Evolutionary conservation across 1,140 invertebrate species (phyloP).

Genomic region (Zophobas atratus): DNA sequence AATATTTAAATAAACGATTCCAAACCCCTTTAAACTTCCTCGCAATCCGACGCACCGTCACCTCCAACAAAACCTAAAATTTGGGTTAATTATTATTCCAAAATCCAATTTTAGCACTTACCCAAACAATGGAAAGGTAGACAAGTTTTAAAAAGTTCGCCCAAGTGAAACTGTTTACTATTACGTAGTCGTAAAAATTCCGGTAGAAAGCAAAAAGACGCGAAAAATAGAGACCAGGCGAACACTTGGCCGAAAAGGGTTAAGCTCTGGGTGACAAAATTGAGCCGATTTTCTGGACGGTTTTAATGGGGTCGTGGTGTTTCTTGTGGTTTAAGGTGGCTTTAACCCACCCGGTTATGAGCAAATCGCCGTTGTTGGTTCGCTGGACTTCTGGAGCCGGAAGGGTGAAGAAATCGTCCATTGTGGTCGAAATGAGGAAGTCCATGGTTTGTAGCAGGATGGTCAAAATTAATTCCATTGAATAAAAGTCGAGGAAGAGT

Average conservation of each 20-base stretch:
- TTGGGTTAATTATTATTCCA: no score
- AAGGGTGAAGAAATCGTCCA: not conserved
- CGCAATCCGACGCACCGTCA: no score
- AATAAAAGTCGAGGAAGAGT: not conserved
- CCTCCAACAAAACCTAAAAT: no score
- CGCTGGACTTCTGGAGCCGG: not conserved
- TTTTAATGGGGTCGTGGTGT: not conserved
- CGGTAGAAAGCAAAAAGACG: not conserved
- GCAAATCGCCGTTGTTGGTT: slow-evolving; percentile 6
- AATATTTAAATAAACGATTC: no score
- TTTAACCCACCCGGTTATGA: slow-evolving; percentile 15
- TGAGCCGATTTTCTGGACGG: not conserved
- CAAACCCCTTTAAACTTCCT: no score
- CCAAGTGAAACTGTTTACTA: not conserved
- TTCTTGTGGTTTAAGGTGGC: not conserved
- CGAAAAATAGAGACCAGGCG: not conserved
- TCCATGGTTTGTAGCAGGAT: not conserved
- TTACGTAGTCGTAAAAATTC: not conserved
- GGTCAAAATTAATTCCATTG: not conserved
- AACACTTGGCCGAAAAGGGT: not conserved
- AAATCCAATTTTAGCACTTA: no score
- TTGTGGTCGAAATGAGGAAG: not conserved
- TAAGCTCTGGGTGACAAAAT: not conserved
- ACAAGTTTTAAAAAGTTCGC: not conserved
- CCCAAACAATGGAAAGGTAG: no score